Percentiles rank a stretch among this genome's conserved stretches.
phyloP scores from a whole-genome alignment of 2,888 invertebrate species.

The Drosophila sordidapex region DNA sequence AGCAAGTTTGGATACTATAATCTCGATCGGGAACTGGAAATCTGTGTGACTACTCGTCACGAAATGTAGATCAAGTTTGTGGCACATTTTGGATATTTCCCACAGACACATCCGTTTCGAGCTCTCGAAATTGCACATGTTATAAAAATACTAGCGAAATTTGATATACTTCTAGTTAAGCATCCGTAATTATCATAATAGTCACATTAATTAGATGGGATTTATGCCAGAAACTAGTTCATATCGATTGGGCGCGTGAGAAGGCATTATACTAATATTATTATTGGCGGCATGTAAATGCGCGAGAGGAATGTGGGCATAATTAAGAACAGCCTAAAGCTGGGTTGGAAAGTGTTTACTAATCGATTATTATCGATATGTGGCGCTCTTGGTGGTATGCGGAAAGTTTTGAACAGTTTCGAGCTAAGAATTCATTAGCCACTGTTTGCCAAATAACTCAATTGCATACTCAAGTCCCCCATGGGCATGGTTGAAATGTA shows the following conservation, averaged over 20 bases:
- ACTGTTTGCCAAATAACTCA: conserved; percentile 1
- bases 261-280: not conserved
- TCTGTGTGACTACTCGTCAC: not conserved
- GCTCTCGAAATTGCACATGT: not conserved
- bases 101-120: conserved; percentile 6
- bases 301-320: not conserved
- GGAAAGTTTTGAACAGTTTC: not conserved
- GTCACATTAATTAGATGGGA: conserved; percentile 8
- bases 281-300: not conserved
- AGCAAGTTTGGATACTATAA: not conserved
- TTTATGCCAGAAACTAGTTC: conserved; percentile 35
- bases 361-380: conserved; percentile 7
- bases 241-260: not conserved
- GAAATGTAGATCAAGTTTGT: conserved; percentile 2
- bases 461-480: not conserved
- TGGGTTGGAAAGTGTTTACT: not conserved
- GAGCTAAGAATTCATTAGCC: not conserved
- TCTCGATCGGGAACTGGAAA: not conserved
- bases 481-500: not conserved
- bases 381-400: not conserved
- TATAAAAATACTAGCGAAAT: conserved; percentile 16
- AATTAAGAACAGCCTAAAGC: not conserved
- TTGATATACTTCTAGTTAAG: conserved; percentile 8
- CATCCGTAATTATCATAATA: conserved; percentile 28
- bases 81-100: conserved; percentile 1